Evolutionary conservation across 2,797 vertebrate genomes (phyloP), one percentile per base, ranked within the genome.

Genomic region (Paedocypris micromegethes): DNA sequence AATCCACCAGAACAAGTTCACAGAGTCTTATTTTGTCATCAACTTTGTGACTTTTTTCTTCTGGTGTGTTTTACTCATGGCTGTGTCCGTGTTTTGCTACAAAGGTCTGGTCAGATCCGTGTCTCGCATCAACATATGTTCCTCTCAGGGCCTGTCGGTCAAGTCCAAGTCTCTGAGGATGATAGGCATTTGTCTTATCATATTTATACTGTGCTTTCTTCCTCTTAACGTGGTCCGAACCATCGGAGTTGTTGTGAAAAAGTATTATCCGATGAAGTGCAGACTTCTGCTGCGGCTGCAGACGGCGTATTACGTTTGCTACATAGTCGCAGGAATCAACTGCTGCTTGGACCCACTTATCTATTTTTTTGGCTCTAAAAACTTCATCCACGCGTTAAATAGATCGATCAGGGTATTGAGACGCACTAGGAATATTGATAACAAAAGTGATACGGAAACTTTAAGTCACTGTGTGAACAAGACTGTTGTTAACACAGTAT

Each of bases 181-280:
- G 84, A 80, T 88, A 2, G 59, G 66, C 0, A 3, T 84, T 3
- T 85, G 86, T 9, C 59, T 90, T 65, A 3, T 85, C 7, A 90
- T 88, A 61, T 91, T 91, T 6, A 81, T 54, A 0, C 0, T 83
- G 51, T 90, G 89, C 60, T 91, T 89, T 68, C 78, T 83, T 3
- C 89, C 90, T 0, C 73, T 90, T 7, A 87, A 88, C 2, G 47
- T 89, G 46, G 70, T 81, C 8, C 80, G 87, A 9, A 85, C 85
- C 0, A 0, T 80, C 0, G 86, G 2, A 0, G 70, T 88, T 3
- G 45, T 81, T 0, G 2, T 86, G 4, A 82, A 75, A 6, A 83
- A 81, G 67, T 81, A 80, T 73, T 81, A 70, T 3, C 58, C 66
- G 0, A 1, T 7, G 2, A 2, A 61, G 2, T 89, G 87, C 5